Evolutionary conservation across 2,888 invertebrate species (phyloP), one percentile per base, ranked within the genome.

Genomic region (Heliconius ismenius): DNA sequence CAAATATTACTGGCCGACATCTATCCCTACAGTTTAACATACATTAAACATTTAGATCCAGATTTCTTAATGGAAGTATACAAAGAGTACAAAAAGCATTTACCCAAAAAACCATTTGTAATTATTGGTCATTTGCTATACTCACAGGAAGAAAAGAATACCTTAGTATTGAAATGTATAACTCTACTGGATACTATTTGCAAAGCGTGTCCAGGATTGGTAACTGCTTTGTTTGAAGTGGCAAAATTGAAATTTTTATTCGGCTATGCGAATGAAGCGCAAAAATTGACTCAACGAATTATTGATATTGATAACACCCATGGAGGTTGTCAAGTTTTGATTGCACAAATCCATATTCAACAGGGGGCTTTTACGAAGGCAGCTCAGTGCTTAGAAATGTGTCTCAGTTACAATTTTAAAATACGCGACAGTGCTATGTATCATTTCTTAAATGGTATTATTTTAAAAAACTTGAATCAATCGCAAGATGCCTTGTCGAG

Each of bases 361-460:
- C 96, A 96, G 84, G 95, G 95, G 62, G 94, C 95, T 68, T 97
- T 95, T 83, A 95, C 96, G 26, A 95, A 97, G 85, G 99, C 99
- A 0, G 95, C 97, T 18, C 98, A 98, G 87, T 96, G 96, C 76
- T 92, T 99, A 68, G 99, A 99, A 91, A 95, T 97, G 81, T 98
- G 98, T 76, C 92, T 99, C 21, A 98, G 98, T 85, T 97, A 97
- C 86, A 98, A 99, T 89, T 99, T 99, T 87, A 97, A 97, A 90
- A 97, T 99, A 0, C 94, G 98, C 81, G 98, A 99, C 79, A 97
- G 97, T 89, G 98, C 98, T 0, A 94, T 98, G 87, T 99, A 98
- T 87, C 98, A 98, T 91, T 95, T 98, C 79, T 95, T 98, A 1
- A 96, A 96, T 81, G 98, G 98, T 0, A 95, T 97, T 39, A 96